phyloP scores from a whole-genome alignment of 2,888 invertebrate genomes.

The Euplexia lucipara region DNA sequence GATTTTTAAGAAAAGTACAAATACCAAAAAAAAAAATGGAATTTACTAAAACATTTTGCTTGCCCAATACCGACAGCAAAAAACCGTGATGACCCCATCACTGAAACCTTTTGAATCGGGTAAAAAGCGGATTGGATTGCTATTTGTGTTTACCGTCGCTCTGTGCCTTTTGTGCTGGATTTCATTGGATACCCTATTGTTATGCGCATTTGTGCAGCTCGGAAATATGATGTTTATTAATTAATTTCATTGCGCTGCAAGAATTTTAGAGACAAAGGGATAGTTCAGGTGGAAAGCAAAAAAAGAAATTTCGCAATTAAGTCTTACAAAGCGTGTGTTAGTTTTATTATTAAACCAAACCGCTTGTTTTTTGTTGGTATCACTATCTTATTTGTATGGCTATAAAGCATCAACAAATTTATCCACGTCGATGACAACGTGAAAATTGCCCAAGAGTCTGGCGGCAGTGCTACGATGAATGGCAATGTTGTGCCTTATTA shows the following conservation, averaged over 20 bases:
- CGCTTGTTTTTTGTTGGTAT: too few relatives aligned
- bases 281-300: constrained; percentile 30
- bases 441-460: too few relatives aligned
- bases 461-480: too few relatives aligned
- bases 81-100: constrained; percentile 38
- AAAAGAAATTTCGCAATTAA: constrained; percentile 1
- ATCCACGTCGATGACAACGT: too few relatives aligned
- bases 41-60: accelerated
- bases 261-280: constrained; percentile 17
- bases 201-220: constrained; percentile 67
- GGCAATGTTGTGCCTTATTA: too few relatives aligned
- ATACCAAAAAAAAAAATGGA: too few relatives aligned
- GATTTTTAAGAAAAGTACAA: neutral
- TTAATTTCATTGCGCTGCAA: constrained; percentile 42
- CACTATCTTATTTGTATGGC: too few relatives aligned
- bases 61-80: constrained; percentile 5
- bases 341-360: too few relatives aligned
- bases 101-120: constrained; percentile 59
- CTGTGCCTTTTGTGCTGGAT: constrained; percentile 64
- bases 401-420: too few relatives aligned
- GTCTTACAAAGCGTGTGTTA: too few relatives aligned
- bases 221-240: constrained; percentile 51
- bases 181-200: constrained; percentile 69
- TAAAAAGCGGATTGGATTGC: constrained; percentile 72
- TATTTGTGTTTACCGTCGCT: constrained; percentile 65